Percentiles rank a stretch among this genome's conserved stretches.
Conservation (phyloP, 2,888 invertebrate genomes). For the Tetranychus truncatus region DNA sequence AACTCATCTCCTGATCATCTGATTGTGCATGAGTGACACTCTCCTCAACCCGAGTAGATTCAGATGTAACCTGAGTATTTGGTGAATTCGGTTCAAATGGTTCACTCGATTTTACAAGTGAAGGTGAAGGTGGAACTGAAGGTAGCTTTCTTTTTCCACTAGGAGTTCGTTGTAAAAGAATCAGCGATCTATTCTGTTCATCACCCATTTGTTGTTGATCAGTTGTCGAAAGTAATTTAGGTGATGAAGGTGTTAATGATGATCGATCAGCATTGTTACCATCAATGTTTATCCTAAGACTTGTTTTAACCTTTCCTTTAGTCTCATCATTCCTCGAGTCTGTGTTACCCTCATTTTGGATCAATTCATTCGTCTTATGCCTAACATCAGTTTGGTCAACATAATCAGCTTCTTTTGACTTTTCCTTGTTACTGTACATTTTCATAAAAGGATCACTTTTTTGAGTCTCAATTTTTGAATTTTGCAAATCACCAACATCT, state of each 20-base stretch:
- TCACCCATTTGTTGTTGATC: neutral
- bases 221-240: constrained; percentile 2
- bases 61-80: neutral
- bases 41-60: neutral
- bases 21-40: too few species aligned
- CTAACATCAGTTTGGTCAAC: too few species aligned
- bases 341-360: too few species aligned
- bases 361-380: too few species aligned
- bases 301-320: neutral
- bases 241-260: neutral
- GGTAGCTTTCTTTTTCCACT: constrained; percentile 10
- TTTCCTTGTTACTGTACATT: too few species aligned
- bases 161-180: constrained; percentile 12
- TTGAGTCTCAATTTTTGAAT: too few species aligned
- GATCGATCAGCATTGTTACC: neutral
- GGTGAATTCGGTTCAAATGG: neutral
- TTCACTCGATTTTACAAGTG: neutral
- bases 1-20: too few species aligned
- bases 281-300: neutral
- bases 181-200: neutral
- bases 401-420: too few species aligned
- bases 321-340: too few species aligned
- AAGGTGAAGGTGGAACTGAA: constrained; percentile 7
- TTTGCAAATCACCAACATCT: too few species aligned
- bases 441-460: too few species aligned